phyloP scores from a whole-genome alignment of 1,140 invertebrate genomes.

The Bombus vancouverensis region DNA sequence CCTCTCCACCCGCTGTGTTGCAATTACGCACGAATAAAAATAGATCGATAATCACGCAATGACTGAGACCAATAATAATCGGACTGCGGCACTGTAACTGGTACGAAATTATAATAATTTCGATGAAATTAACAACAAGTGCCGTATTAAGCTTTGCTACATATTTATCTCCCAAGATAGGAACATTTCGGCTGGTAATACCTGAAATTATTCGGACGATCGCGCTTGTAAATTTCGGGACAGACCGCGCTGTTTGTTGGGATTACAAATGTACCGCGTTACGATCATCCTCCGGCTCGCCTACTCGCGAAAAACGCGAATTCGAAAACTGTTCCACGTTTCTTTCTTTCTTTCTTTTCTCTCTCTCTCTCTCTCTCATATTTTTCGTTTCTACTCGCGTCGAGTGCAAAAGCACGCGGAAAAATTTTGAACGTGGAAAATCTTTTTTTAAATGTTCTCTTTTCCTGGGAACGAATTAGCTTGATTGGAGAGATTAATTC shows the following conservation, averaged over 20 bases:
- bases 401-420: neutral
- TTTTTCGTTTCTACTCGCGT: neutral
- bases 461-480: slow-evolving; percentile 7
- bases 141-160: slow-evolving; percentile 13
- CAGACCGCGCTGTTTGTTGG: neutral
- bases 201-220: slow-evolving; percentile 29
- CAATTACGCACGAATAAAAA: slow-evolving; percentile 28
- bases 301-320: neutral
- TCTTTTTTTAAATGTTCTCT: slow-evolving; percentile 19
- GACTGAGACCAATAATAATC: slow-evolving; percentile 16
- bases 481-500: slow-evolving; percentile 39
- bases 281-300: neutral
- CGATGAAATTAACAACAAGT: slow-evolving; percentile 25
- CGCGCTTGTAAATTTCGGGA: slow-evolving; percentile 14
- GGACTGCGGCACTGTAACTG: slow-evolving; percentile 1
- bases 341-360: neutral
- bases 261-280: slow-evolving; percentile 41
- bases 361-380: neutral
- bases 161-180: slow-evolving; percentile 31
- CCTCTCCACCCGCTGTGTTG: neutral
- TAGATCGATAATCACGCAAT: slow-evolving; percentile 32
- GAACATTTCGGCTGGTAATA: slow-evolving; percentile 33
- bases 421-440: slow-evolving; percentile 8
- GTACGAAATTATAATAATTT: slow-evolving; percentile 46
- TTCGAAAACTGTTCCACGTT: neutral